phyloP scores from a whole-genome alignment of 2,113 vertebrate genomes.

The Azemiops feae region DNA sequence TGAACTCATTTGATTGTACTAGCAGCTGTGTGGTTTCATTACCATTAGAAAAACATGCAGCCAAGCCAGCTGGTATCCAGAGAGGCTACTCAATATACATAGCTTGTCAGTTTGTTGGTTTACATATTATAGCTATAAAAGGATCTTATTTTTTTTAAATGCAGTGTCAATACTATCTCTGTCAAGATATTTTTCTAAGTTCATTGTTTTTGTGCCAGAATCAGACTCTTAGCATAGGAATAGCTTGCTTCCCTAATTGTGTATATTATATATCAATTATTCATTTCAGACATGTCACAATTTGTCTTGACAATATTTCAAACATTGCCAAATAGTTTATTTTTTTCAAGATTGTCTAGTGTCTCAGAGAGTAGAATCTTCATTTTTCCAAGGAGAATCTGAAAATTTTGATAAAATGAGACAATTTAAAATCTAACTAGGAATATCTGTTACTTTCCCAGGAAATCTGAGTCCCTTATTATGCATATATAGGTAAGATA shows the following conservation, averaged over 20 bases:
- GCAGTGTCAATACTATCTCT: constrained; percentile 58
- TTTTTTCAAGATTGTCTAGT: constrained; percentile 60
- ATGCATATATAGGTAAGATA: not conserved
- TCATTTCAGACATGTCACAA: constrained; percentile 54
- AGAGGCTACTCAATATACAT: constrained; percentile 68
- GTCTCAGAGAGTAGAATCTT: constrained; percentile 50
- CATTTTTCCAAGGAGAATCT: constrained; percentile 49
- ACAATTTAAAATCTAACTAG: not conserved
- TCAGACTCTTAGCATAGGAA: constrained; percentile 26
- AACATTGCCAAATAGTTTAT: constrained; percentile 58
- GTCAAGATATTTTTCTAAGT: constrained; percentile 59
- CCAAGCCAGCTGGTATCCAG: constrained; percentile 80
- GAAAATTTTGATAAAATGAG: constrained; percentile 43
- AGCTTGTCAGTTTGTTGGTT: constrained; percentile 66
- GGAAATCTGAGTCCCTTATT: not conserved
- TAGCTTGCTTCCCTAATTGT: constrained; percentile 47
- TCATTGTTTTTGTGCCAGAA: constrained; percentile 56
- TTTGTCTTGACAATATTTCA: constrained; percentile 57
- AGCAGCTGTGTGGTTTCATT: constrained; percentile 82
- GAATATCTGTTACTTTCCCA: not conserved
- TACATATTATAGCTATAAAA: constrained; percentile 68
- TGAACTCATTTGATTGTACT: constrained; percentile 81
- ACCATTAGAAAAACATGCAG: constrained; percentile 78
- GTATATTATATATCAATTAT: constrained; percentile 46
- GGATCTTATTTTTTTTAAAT: constrained; percentile 45